These are phyloP conservation scores for Petrosia ficiformis DNA, from an alignment of 37 sponge, comb jelly and placozoan species.

Conservation along the genomic window DNA sequence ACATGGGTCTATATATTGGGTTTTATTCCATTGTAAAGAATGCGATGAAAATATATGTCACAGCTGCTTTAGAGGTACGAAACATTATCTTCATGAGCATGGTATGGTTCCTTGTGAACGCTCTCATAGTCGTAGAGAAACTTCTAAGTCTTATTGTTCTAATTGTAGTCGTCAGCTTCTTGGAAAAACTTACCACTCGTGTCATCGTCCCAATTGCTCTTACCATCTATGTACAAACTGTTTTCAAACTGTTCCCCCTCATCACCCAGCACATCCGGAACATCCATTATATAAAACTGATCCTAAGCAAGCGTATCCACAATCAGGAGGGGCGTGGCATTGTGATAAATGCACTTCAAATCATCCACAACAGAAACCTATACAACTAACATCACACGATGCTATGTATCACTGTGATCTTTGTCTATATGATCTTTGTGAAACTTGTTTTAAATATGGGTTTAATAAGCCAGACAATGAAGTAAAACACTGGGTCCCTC, in stretches of 20 bases:
- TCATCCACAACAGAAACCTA: background rate
- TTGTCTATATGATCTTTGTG: slow-evolving; percentile 62
- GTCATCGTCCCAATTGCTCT: slow-evolving; percentile 12
- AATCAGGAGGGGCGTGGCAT: slow-evolving; percentile 57
- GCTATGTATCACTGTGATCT: slow-evolving; percentile 58
- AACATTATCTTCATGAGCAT: slow-evolving; percentile 62
- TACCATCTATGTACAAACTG: slow-evolving; percentile 38
- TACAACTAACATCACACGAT: slow-evolving; percentile 16
- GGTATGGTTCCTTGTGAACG: slow-evolving; percentile 4
- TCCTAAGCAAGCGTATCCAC: slow-evolving; percentile 31
- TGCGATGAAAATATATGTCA: slow-evolving; percentile 50
- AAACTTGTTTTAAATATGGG: slow-evolving; percentile 23
- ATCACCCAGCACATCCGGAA: slow-evolving; percentile 45
- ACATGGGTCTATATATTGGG: background rate
- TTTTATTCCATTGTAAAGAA: slow-evolving; percentile 21
- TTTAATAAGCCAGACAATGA: background rate
- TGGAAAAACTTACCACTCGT: slow-evolving; percentile 2
- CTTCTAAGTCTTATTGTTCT: background rate
- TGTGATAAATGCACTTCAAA: slow-evolving; percentile 51
- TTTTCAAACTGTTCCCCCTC: background rate
- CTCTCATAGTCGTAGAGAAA: background rate
- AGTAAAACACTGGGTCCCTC: too few relatives aligned
- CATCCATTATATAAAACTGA: slow-evolving; percentile 48
- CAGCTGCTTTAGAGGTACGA: slow-evolving; percentile 45
- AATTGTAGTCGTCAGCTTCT: slow-evolving; percentile 5